phyloP scores from a whole-genome alignment of 2,113 vertebrate species.

The Ameiurus melas region DNA sequence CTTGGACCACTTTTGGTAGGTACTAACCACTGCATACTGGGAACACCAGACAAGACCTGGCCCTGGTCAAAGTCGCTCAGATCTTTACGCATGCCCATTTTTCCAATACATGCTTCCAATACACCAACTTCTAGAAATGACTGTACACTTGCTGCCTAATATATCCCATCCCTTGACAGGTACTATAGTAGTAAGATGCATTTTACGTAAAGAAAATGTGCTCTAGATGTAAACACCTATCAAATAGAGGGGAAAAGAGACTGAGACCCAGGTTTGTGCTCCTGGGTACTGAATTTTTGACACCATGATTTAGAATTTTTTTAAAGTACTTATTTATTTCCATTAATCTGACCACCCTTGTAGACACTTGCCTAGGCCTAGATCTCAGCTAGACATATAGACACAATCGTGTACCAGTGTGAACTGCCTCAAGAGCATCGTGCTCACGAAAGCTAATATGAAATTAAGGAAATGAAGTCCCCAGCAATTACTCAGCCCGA shows the following conservation, averaged over 20 bases:
- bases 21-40: too few species aligned
- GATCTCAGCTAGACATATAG: background rate
- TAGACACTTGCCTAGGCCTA: background rate
- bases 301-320: background rate
- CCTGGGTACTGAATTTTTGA: background rate
- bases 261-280: background rate
- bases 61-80: too few species aligned
- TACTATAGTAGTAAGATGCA: too few species aligned
- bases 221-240: too few species aligned
- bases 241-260: background rate
- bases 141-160: too few species aligned
- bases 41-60: too few species aligned
- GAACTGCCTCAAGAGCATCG: constrained; percentile 6
- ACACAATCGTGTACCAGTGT: background rate
- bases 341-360: background rate
- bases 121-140: too few species aligned
- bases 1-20: too few species aligned
- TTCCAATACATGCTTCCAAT: too few species aligned
- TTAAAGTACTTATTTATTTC: background rate
- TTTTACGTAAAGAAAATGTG: too few species aligned
- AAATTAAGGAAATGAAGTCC: constrained; percentile 44
- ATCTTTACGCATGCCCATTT: too few species aligned
- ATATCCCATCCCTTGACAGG: too few species aligned
- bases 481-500: constrained; percentile 35
- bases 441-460: constrained; percentile 33